Conservation (phyloP, 2,797 vertebrate genomes). For the Amphiprion clarkii region DNA sequence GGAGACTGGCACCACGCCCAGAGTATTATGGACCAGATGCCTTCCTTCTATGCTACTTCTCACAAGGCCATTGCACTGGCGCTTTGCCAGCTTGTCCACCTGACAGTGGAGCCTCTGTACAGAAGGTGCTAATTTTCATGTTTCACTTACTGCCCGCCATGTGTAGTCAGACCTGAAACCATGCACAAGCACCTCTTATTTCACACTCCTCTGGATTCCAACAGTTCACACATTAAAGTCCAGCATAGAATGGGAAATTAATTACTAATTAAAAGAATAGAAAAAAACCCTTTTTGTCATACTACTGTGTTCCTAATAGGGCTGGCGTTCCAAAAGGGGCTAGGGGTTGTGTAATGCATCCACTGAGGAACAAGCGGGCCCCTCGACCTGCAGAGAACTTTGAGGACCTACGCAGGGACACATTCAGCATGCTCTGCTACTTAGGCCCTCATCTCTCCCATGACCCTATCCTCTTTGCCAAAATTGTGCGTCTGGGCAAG, state of each 20-base stretch:
- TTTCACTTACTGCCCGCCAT: constrained; percentile 34
- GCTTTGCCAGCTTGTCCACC: constrained; percentile 95
- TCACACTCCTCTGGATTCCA: not conserved
- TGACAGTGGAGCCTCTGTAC: constrained; percentile 96
- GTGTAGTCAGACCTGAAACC: constrained; percentile 10
- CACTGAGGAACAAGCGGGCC: constrained; percentile 90
- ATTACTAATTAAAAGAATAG: not conserved
- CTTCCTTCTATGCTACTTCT: constrained; percentile 94
- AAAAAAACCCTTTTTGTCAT: constrained; percentile 8
- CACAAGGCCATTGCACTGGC: constrained; percentile 96
- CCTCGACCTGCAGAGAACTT: constrained; percentile 92
- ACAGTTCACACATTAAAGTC: not conserved
- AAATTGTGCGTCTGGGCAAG: constrained; percentile 96
- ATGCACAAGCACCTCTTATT: not conserved
- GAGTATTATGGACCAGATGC: constrained; percentile 99
- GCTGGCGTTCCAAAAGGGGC: constrained; percentile 96
- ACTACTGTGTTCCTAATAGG: constrained; percentile 77
- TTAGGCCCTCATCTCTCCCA: constrained; percentile 97
- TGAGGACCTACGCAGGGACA: constrained; percentile 92
- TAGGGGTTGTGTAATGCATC: constrained; percentile 86
- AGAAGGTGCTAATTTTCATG: constrained; percentile 86
- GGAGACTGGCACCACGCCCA: constrained; percentile 98
- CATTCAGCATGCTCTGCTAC: constrained; percentile 96
- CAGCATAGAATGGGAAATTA: not conserved
- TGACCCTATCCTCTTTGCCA: constrained; percentile 96